Evolutionary conservation across 2,888 invertebrate genomes (phyloP), one percentile per base, ranked within the genome.

Genomic region (Drosophila anceps): DNA sequence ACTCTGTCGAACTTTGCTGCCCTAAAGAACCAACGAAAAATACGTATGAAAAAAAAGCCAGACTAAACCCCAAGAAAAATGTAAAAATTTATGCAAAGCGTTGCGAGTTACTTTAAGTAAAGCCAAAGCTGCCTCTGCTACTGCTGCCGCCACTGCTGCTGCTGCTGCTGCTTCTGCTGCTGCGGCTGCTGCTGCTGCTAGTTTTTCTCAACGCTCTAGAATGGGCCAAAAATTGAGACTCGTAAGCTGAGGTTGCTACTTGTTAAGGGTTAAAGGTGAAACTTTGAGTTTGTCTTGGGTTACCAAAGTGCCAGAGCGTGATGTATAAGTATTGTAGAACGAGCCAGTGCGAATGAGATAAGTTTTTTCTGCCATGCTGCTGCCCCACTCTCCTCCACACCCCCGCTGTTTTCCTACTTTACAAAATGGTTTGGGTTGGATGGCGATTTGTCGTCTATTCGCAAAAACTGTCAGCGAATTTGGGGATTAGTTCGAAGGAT

Each of bases 31-130:
- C 35, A 33, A 46, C 29, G 33, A 41, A 59, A 60, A 54, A 35
- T 4, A 44, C 2, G 27, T 10, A 48, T 29, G 43, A 46, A 43
- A 43, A 31, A 54, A 53, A 63, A 33, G 4, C n/a, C 37, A 13
- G 20, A 37, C 69, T 60, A 72, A 68, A 18, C 18, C 54, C 48
- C 18, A 55, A 57, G 55, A 50, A 71, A 66, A 62, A 64, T 67
- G 67, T 68, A 57, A 68, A 84, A 85, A 85, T 87, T 89, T 85
- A 89, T 85, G 89, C 89, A 85, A 85, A 85, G 89, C 84, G 78
- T 87, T 69, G 74, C 66, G 82, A 87, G 84, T 87, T 85, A 89
- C 84, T 85, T 85, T 82, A 85, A 85, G 82, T 73, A 80, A 85
- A 80, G 80, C 82, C 82, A 82, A 84, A 84, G 79, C 80, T 69